Evolutionary conservation across 2,888 invertebrate species (phyloP).

Genomic region (Acanthosepion lycidas): DNA sequence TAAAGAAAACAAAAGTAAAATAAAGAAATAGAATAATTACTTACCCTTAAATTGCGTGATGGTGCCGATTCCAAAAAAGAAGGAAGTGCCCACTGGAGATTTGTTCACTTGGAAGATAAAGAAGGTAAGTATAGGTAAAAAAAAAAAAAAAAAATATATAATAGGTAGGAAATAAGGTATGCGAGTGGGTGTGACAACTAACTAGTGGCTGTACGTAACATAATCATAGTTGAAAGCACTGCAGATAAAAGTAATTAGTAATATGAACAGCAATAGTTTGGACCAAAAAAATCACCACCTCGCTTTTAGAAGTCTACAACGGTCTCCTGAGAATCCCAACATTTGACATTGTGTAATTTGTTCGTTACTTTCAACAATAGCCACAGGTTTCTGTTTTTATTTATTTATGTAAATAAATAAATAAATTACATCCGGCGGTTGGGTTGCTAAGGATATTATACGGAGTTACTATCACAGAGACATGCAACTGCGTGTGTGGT

Average conservation of each 20-base stretch:
- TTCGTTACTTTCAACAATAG: background rate
- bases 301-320: too few relatives aligned
- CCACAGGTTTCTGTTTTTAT: background rate
- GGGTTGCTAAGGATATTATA: background rate
- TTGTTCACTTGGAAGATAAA: background rate
- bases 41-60: background rate
- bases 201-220: background rate
- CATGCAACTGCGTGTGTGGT: background rate
- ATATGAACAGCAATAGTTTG: background rate
- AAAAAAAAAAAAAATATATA: too few relatives aligned
- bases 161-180: background rate
- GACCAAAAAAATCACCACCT: background rate
- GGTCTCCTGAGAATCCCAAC: background rate
- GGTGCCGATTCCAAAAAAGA: background rate
- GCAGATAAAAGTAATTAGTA: background rate
- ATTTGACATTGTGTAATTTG: background rate
- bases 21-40: background rate
- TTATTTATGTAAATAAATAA: background rate
- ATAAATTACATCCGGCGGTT: background rate
- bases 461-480: background rate
- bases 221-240: background rate
- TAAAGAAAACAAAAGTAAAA: background rate
- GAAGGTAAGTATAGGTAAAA: background rate
- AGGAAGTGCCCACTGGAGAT: background rate
- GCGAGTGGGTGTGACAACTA: constrained; percentile 7